Percentiles rank a stretch among this genome's conserved stretches.
phyloP scores from a whole-genome alignment of 2,888 invertebrate genomes.

The Drosophila monieri region DNA sequence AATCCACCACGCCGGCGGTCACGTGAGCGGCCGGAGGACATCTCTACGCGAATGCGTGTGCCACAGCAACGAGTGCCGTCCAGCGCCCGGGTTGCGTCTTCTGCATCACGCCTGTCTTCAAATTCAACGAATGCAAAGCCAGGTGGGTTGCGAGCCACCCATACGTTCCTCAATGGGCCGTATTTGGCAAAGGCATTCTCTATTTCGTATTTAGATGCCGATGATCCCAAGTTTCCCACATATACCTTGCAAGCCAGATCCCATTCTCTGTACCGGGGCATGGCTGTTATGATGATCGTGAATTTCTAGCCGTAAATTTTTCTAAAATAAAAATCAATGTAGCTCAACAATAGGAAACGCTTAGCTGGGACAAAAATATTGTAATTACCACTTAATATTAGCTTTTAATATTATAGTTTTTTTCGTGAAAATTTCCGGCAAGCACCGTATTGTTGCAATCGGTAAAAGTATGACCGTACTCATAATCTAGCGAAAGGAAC shows the following conservation, averaged over 20 bases:
- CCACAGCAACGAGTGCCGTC: conserved; percentile 95
- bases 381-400: background rate
- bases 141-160: conserved; percentile 96
- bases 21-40: conserved; percentile 94
- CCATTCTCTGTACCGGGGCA: conserved; percentile 88
- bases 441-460: conserved; percentile 5
- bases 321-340: background rate
- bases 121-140: conserved; percentile 95
- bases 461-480: background rate
- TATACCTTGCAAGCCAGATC: conserved; percentile 94
- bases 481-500: background rate
- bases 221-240: conserved; percentile 94
- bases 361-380: background rate
- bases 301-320: background rate
- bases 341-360: too few relatives aligned
- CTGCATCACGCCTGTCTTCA: conserved; percentile 93
- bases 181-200: conserved; percentile 93
- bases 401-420: background rate
- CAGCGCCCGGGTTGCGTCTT: conserved; percentile 91
- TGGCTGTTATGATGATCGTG: conserved; percentile 35
- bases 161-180: conserved; percentile 93
- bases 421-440: background rate
- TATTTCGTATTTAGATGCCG: conserved; percentile 93
- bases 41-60: conserved; percentile 94
- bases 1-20: conserved; percentile 87